Evolutionary conservation across 1,140 invertebrate species (phyloP).

Genomic region (Nasonia vitripennis): DNA sequence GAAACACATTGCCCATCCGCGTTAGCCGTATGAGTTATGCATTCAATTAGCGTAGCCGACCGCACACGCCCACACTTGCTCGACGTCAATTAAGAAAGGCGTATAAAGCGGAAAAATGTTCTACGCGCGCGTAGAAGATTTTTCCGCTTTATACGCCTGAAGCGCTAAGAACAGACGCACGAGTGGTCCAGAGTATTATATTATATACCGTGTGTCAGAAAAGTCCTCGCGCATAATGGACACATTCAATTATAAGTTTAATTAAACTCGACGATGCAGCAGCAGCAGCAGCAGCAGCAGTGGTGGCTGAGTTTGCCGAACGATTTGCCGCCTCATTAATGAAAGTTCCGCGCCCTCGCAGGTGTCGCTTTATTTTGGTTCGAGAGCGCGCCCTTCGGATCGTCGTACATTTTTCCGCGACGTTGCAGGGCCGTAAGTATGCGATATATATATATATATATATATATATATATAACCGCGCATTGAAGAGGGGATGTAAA

Average conservation of each 20-base stretch:
- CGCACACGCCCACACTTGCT: not conserved
- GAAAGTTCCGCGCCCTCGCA: not conserved
- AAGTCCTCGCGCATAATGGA: conserved; percentile 54
- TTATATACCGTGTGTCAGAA: not conserved
- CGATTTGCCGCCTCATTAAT: conserved; percentile 36
- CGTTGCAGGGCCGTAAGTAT: not conserved
- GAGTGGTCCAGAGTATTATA: too few relatives aligned
- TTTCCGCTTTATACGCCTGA: too few relatives aligned
- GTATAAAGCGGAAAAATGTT: not conserved
- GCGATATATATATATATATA: too few relatives aligned
- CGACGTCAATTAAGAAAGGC: not conserved
- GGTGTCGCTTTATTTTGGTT: conserved; percentile 1
- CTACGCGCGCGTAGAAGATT: not conserved
- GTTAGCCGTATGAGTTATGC: conserved; percentile 60
- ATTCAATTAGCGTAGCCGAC: conserved; percentile 59
- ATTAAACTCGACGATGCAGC: conserved; percentile 32
- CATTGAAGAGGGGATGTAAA: too few relatives aligned
- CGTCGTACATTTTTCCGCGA: not conserved
- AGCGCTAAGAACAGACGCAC: too few relatives aligned
- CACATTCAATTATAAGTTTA: conserved; percentile 61
- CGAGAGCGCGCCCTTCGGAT: not conserved
- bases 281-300: conserved; percentile 12
- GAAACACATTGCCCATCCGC: conserved; percentile 55
- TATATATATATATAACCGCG: not conserved
- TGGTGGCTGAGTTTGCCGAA: not conserved